A percentile compares a stretch with the other conserved stretches of the same genome.
Conservation (phyloP, 2,797 vertebrate genomes). For the Melanotaenia nigrans region DNA sequence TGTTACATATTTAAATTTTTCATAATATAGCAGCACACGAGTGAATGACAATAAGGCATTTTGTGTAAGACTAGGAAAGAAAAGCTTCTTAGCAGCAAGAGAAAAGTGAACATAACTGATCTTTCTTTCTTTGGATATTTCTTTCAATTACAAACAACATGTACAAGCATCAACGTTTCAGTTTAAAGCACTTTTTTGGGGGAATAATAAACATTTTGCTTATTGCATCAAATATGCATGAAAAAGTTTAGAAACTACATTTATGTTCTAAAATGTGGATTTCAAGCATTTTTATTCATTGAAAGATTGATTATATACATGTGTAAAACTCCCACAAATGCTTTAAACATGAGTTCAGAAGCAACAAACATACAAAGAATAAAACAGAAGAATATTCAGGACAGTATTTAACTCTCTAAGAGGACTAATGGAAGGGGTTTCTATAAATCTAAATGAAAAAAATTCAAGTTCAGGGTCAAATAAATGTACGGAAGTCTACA, state of each 20-base stretch:
- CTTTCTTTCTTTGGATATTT: slow-evolving; percentile 75
- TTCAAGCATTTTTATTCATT: slow-evolving; percentile 45
- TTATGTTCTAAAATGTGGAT: slow-evolving; percentile 54
- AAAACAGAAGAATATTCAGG: slow-evolving; percentile 64
- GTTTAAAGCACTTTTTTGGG: slow-evolving; percentile 68
- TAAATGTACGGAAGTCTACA: slow-evolving; percentile 65
- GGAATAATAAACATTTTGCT: slow-evolving; percentile 58
- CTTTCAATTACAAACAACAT: slow-evolving; percentile 84
- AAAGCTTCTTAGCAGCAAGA: slow-evolving; percentile 94
- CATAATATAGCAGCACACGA: slow-evolving; percentile 98
- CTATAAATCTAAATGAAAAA: slow-evolving; percentile 61
- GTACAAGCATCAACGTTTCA: slow-evolving; percentile 64
- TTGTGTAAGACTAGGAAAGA: slow-evolving; percentile 92
- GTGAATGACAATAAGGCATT: slow-evolving; percentile 94
- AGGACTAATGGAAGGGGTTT: slow-evolving; percentile 66
- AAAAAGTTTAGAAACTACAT: slow-evolving; percentile 54
- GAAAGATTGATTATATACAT: slow-evolving; percentile 42
- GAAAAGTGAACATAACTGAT: slow-evolving; percentile 74
- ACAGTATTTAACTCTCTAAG: slow-evolving; percentile 67
- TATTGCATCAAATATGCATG: slow-evolving; percentile 56
- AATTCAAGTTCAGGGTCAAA: slow-evolving; percentile 81
- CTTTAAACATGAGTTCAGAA: slow-evolving; percentile 58
- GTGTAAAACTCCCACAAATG: slow-evolving; percentile 28
- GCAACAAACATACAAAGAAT: slow-evolving; percentile 41
- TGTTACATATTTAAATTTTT: slow-evolving; percentile 91